These are phyloP conservation scores for Protosalanx chinensis DNA, from an alignment of 2,797 vertebrate species.

Conservation along the genomic window DNA sequence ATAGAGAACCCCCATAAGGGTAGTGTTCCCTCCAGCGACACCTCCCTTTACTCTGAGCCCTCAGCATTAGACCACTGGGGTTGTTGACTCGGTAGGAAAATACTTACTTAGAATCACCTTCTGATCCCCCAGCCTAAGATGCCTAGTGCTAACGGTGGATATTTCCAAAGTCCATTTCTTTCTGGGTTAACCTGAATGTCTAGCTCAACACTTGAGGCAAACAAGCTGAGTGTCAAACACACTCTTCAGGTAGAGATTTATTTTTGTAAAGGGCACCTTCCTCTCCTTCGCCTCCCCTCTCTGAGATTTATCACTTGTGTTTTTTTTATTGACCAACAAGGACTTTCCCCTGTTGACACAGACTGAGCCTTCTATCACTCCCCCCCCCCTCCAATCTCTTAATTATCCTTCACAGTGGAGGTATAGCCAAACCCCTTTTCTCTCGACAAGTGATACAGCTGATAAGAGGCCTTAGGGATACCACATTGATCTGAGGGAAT, in stretches of 20 bases:
- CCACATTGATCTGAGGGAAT: conserved; percentile 54
- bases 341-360: conserved; percentile 26
- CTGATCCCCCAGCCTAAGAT: background rate
- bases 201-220: background rate
- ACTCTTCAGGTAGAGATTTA: background rate
- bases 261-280: background rate
- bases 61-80: background rate
- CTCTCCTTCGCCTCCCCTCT: background rate
- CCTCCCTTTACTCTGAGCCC: background rate
- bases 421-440: conserved; percentile 41
- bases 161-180: background rate
- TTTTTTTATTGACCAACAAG: conserved; percentile 19
- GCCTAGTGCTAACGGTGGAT: background rate
- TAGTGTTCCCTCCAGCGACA: background rate
- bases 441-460: conserved; percentile 54
- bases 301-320: conserved; percentile 17
- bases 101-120: background rate
- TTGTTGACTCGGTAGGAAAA: background rate
- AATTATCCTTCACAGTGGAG: conserved; percentile 58
- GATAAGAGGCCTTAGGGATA: conserved; percentile 56
- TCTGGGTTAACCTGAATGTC: background rate
- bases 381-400: conserved; percentile 48
- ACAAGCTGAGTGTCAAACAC: background rate
- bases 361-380: conserved; percentile 35
- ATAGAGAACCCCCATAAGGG: background rate